Base-by-base conservation (phyloP, 2,797 vertebrate species). In the Kryptopterus vitreolus region DNA sequence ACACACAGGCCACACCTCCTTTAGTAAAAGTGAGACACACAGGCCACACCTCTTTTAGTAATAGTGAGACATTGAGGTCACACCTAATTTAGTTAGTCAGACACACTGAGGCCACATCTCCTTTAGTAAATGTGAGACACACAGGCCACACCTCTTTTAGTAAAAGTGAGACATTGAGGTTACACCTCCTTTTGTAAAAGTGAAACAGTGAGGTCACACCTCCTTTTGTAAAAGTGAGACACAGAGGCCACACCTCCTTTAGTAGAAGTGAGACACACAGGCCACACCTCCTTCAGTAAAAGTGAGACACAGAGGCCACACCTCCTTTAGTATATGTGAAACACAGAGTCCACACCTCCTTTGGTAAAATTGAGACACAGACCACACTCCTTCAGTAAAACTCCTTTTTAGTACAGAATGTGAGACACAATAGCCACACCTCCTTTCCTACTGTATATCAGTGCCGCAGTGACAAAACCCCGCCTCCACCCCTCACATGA, bases 181-280 rank as follows among this genome's bases (percentile, higher is more conserved):
- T n/a, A 48, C 13, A 26, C 65, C 66, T 68, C 15, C 7, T 68
- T 24, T 6, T 24, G 1, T 24, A 2, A 13, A 1, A 12, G 1
- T 11, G 3, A 65, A 4, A 38, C 3, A 43, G 1, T 38, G 1
- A 65, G 10, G 20, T 22, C 62, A 43, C 10, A 8, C 35, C 35
- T 63, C 35, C 22, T 66, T 43, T 3, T n/a, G 0, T 24, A 0
- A 24, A 0, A 15, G 1, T 6, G 1, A 43, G 0, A n/a, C 3
- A 66, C 0, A 43, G 0, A 3, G 61, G 31, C 61, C 18, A 38
- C 10, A 1, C 62, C 31, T 35, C 31, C 5, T 62, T 9, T 9
- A 62, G 15, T 33, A 2, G 33, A 2, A 9, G 1, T 9, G 0
- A 9, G 2, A 61, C 0, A 61, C 6, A 38, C 0, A 4, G 33